Conservation (phyloP, 2,888 invertebrate species). For the Acleris cristana region DNA sequence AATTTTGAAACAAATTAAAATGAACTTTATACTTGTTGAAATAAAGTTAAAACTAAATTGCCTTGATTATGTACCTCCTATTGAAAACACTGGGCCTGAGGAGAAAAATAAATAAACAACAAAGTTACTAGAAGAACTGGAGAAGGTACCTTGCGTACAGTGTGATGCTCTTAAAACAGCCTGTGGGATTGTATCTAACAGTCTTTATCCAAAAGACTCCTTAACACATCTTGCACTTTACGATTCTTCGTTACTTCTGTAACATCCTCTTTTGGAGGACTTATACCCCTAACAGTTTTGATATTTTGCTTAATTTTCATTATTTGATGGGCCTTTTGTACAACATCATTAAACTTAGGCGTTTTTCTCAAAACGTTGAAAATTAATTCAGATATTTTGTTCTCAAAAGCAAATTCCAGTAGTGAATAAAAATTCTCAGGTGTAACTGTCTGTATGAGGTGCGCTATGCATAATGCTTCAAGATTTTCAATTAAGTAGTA, state of each 20-base stretch:
- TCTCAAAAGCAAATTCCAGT: constrained; percentile 19
- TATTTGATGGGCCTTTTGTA: constrained; percentile 9
- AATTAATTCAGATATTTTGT: constrained; percentile 16
- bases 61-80: too few species aligned
- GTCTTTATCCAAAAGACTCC: too few species aligned
- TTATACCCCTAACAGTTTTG: background rate
- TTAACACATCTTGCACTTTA: too few species aligned
- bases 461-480: constrained; percentile 9
- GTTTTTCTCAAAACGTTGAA: constrained; percentile 1
- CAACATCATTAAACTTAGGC: constrained; percentile 2
- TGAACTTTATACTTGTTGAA: too few species aligned
- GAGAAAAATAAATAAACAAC: too few species aligned
- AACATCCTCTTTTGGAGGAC: background rate
- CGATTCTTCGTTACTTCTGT: background rate
- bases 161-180: too few species aligned
- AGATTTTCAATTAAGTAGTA: constrained; percentile 16
- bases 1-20: too few species aligned
- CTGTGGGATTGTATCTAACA: too few species aligned
- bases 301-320: constrained; percentile 5
- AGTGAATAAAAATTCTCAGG: constrained; percentile 18
- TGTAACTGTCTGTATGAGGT: constrained; percentile 5
- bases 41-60: too few species aligned
- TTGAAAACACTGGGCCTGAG: too few species aligned
- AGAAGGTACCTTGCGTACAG: too few species aligned
- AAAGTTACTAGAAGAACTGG: too few species aligned